A percentile compares a stretch with the other conserved stretches of the same genome.
Conservation (phyloP, 2,113 vertebrate genomes). For the Amphiprion ocellaris region DNA sequence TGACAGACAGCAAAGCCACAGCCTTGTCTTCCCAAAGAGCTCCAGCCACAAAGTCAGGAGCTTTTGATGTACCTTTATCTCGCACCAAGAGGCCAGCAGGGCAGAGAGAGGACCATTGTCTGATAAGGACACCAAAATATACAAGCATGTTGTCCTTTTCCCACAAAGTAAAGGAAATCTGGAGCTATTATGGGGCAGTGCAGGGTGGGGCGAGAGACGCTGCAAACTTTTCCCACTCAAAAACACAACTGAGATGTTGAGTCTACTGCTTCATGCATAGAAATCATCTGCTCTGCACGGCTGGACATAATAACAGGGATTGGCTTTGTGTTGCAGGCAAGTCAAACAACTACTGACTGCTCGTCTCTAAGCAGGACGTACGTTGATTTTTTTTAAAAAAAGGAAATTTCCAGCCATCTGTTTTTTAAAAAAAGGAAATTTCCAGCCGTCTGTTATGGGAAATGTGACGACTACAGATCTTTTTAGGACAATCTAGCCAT, state of each 20-base stretch:
- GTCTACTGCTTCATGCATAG: conserved; percentile 64
- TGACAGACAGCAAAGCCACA: conserved; percentile 21
- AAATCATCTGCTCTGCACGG: conserved; percentile 66
- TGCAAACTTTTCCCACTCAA: conserved; percentile 46
- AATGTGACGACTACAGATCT: conserved; percentile 21
- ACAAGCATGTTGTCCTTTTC: conserved; percentile 74
- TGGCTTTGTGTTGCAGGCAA: conserved; percentile 39
- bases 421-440: background rate
- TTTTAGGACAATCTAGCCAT: background rate
- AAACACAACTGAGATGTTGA: conserved; percentile 70
- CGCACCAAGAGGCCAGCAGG: conserved; percentile 34
- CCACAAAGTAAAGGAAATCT: conserved; percentile 76
- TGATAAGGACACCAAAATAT: conserved; percentile 74
- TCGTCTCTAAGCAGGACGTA: conserved; percentile 20
- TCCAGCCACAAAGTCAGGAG: conserved; percentile 26
- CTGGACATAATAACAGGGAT: conserved; percentile 79
- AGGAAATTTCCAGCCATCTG: conserved; percentile 32
- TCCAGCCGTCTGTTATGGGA: conserved; percentile 37
- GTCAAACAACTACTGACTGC: conserved; percentile 37
- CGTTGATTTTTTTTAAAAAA: conserved; percentile 12
- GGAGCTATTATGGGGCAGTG: conserved; percentile 32
- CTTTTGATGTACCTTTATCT: conserved; percentile 75
- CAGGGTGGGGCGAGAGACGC: conserved; percentile 39
- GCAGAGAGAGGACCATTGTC: conserved; percentile 45
- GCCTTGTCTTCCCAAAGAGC: conserved; percentile 47